A percentile compares a stretch with the other conserved stretches of the same genome.
phyloP scores from a whole-genome alignment of 2,888 invertebrate species.

The Cremastinae sp. region DNA sequence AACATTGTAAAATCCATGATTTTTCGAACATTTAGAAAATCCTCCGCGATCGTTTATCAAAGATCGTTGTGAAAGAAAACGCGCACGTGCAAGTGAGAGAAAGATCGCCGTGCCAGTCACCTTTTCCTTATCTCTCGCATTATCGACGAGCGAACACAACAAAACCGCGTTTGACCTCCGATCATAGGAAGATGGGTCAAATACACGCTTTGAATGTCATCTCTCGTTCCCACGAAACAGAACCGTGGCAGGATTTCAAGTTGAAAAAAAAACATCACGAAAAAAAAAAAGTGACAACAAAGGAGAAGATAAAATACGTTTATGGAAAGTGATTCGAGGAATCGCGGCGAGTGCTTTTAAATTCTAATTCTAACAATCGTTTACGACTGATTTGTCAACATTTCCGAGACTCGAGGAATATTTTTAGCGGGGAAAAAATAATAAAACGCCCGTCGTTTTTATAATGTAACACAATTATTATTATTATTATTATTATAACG shows the following conservation, averaged over 20 bases:
- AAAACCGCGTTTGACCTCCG: too few species aligned
- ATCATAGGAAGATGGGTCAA: too few species aligned
- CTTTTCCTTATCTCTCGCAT: too few species aligned
- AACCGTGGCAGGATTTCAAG: too few species aligned
- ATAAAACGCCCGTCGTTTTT: slow-evolving; percentile 38
- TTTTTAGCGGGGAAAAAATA: background rate
- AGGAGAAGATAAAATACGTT: slow-evolving; percentile 9
- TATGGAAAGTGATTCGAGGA: background rate
- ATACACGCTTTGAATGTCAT: too few species aligned
- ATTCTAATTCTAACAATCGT: slow-evolving; percentile 7
- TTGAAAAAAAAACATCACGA: background rate
- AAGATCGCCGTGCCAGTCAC: background rate
- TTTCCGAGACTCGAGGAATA: slow-evolving; percentile 29
- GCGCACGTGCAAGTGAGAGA: background rate
- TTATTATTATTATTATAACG: slow-evolving; percentile 73
- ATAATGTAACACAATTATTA: slow-evolving; percentile 74
- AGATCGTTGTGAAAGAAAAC: slow-evolving; percentile 16
- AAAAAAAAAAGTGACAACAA: background rate
- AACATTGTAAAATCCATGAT: background rate
- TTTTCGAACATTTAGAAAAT: background rate
- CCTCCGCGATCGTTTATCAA: slow-evolving; percentile 22
- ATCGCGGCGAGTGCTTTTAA: slow-evolving; percentile 2
- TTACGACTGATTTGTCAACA: too few species aligned
- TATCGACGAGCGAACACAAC: too few species aligned
- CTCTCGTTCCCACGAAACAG: too few species aligned